Evolutionary conservation across 92 coral and sea anemone species (phyloP).

Genomic region (Actinernus sp.): DNA sequence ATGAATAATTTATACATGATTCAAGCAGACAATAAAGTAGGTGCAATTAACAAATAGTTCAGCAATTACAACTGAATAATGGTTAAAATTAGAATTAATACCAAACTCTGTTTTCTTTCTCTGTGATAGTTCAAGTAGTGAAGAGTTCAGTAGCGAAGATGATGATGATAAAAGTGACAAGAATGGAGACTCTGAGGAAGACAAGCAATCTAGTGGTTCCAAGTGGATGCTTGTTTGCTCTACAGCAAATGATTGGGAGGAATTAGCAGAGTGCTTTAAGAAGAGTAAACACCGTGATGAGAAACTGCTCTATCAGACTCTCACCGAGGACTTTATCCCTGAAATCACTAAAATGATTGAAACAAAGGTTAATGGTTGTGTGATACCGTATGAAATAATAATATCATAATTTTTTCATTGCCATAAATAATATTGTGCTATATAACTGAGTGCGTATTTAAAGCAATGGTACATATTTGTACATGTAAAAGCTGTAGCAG

Average conservation of each 20-base stretch:
- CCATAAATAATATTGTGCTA: no score
- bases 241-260: slow-evolving; percentile 89
- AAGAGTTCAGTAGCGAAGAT: slow-evolving; percentile 62
- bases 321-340: slow-evolving; percentile 94
- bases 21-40: no score
- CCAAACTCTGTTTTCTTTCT: slow-evolving; percentile 3
- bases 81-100: no score
- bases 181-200: slow-evolving; percentile 56
- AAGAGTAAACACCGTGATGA: slow-evolving; percentile 90
- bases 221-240: slow-evolving; percentile 89
- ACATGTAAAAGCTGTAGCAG: no score
- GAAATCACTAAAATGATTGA: slow-evolving; percentile 97
- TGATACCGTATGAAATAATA: background rate
- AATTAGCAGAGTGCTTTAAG: slow-evolving; percentile 85
- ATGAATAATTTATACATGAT: no score
- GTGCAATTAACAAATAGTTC: no score
- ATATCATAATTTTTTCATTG: no score
- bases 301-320: slow-evolving; percentile 90
- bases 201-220: slow-evolving; percentile 31
- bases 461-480: no score
- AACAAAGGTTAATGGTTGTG: slow-evolving; percentile 66
- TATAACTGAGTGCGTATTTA: no score
- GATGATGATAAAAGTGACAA: slow-evolving; percentile 51
- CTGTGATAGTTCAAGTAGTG: slow-evolving; percentile 67
- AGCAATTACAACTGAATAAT: no score